phyloP scores from a whole-genome alignment of 2,113 vertebrate species.

The Brachionichthys hirsutus region DNA sequence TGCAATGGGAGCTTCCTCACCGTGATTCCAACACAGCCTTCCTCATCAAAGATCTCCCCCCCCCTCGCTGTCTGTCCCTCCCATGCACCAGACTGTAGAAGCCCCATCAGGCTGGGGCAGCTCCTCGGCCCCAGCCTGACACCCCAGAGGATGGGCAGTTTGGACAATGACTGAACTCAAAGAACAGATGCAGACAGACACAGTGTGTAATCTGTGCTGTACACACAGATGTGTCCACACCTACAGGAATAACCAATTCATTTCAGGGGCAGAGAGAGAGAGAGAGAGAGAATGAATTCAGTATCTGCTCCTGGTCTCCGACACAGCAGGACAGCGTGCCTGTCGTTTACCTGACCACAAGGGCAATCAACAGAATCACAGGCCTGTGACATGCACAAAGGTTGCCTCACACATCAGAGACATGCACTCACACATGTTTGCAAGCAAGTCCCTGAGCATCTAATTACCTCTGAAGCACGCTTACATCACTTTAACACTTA shows the following conservation, averaged over 20 bases:
- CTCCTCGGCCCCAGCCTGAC: slow-evolving; percentile 15
- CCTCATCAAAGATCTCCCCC: too few species aligned
- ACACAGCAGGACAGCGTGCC: slow-evolving; percentile 30
- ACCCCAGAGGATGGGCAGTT: slow-evolving; percentile 27
- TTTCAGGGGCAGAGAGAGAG: slow-evolving; percentile 42
- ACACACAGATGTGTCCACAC: slow-evolving; percentile 65
- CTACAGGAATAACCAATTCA: slow-evolving; percentile 67
- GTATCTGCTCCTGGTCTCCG: slow-evolving; percentile 47
- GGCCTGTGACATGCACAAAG: slow-evolving; percentile 25
- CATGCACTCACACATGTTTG: background rate
- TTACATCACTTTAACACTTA: slow-evolving; percentile 8
- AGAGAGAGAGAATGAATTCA: slow-evolving; percentile 40
- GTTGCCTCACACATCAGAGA: background rate
- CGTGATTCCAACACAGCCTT: slow-evolving; percentile 25
- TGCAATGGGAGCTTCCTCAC: slow-evolving; percentile 31
- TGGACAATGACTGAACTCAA: slow-evolving; percentile 20
- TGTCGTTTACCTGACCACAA: slow-evolving; percentile 52
- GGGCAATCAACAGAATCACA: slow-evolving; percentile 44
- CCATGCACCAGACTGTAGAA: slow-evolving; percentile 13
- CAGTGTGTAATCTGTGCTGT: slow-evolving; percentile 40
- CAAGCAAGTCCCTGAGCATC: background rate
- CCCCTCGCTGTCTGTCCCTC: slow-evolving; percentile 10
- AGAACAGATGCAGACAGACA: background rate
- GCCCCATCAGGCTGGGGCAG: slow-evolving; percentile 31
- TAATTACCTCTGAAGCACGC: too few species aligned